Conservation (phyloP, 2,888 invertebrate genomes). For the Ennomos fuscantarius region DNA sequence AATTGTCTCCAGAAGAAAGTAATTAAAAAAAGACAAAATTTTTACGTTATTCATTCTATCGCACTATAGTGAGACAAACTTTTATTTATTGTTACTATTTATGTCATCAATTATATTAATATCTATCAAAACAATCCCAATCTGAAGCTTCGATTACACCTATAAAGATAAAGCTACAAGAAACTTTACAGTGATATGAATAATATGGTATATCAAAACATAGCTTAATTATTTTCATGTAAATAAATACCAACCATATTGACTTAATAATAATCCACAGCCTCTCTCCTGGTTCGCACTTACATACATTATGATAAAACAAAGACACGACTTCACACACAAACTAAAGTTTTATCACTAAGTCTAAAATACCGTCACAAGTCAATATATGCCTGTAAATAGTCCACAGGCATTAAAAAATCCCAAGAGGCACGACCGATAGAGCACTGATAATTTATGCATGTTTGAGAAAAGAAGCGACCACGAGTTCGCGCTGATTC, state of each 20-base stretch:
- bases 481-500: conserved; percentile 1
- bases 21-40: no score
- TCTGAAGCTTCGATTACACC: no score
- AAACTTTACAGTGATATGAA: no score
- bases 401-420: no score
- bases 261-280: conserved; percentile 60
- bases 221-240: not conserved
- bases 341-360: conserved; percentile 22
- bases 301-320: conserved; percentile 2
- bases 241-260: conserved; percentile 57
- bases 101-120: no score
- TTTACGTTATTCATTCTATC: no score
- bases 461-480: conserved; percentile 15
- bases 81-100: no score
- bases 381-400: not conserved
- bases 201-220: not conserved
- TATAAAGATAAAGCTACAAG: no score
- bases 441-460: conserved; percentile 16
- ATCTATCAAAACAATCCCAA: no score
- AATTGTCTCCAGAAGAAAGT: no score
- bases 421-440: not conserved
- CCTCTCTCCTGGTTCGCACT: conserved; percentile 42
- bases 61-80: no score
- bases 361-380: conserved; percentile 6
- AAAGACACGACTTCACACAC: conserved; percentile 13